These are phyloP conservation scores for Asarcornis scutulata DNA, from an alignment of 2,113 vertebrate genomes.

Conservation along the genomic window DNA sequence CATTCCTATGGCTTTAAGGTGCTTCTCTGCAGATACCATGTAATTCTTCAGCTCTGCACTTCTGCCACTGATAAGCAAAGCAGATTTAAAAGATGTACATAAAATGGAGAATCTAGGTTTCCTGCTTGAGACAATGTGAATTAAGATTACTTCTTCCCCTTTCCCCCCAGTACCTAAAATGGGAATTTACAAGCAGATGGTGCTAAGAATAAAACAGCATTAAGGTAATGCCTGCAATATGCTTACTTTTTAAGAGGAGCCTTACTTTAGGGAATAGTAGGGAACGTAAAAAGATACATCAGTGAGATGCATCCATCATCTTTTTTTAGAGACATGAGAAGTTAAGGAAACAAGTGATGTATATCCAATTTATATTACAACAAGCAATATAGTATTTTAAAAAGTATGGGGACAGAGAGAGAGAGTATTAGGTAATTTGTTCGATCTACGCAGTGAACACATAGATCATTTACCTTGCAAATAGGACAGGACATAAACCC, in stretches of 20 bases:
- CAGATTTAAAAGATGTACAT: background rate
- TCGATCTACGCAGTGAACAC: background rate
- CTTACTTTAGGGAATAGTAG: background rate
- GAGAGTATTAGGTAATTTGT: background rate
- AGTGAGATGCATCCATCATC: too few species aligned
- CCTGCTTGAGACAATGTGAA: background rate
- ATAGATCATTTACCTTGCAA: slow-evolving; percentile 87
- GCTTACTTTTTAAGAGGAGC: background rate
- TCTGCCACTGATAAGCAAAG: background rate
- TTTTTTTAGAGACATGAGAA: background rate
- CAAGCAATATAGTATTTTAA: background rate
- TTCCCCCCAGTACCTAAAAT: background rate
- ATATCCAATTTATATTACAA: background rate
- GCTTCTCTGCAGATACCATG: background rate
- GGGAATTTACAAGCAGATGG: background rate
- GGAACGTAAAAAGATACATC: background rate
- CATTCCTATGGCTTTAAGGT: background rate
- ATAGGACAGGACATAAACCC: slow-evolving; percentile 99
- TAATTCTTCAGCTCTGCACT: background rate
- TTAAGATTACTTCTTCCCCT: background rate
- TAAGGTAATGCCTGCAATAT: background rate
- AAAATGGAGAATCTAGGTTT: background rate
- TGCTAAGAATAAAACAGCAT: background rate
- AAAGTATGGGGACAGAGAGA: background rate
- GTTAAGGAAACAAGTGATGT: background rate